Evolutionary conservation across 2,113 vertebrate species (phyloP).

Genomic region (Macrotus californicus): DNA sequence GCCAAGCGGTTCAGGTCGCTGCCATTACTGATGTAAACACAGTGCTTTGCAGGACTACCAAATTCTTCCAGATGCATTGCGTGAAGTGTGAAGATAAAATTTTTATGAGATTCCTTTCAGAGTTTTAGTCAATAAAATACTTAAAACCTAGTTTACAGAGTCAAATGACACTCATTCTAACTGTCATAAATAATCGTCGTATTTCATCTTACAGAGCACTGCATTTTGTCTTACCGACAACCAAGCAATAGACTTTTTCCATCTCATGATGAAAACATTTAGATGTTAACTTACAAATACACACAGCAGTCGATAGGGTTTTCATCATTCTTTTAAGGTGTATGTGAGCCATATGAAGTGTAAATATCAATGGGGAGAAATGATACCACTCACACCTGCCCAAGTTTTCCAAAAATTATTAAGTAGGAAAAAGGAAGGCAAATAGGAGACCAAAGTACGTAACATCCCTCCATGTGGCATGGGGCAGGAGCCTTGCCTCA

Average conservation of each 20-base stretch:
- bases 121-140: background rate
- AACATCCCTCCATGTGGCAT: background rate
- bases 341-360: background rate
- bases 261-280: background rate
- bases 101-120: background rate
- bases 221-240: background rate
- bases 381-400: background rate
- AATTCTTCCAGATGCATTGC: background rate
- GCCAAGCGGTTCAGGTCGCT: background rate
- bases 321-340: background rate
- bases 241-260: background rate
- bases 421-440: background rate
- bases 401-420: background rate
- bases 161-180: background rate
- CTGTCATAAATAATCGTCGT: background rate
- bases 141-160: background rate
- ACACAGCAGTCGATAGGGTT: background rate
- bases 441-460: background rate
- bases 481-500: rapidly evolving
- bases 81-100: background rate
- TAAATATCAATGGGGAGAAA: background rate
- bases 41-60: background rate
- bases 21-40: background rate
- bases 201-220: background rate
- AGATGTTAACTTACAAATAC: background rate